Evolutionary conservation across 53 echinoderm and acorn worm species (phyloP), one percentile per base, ranked within the genome.

Genomic region (Paracentrotus lividus): DNA sequence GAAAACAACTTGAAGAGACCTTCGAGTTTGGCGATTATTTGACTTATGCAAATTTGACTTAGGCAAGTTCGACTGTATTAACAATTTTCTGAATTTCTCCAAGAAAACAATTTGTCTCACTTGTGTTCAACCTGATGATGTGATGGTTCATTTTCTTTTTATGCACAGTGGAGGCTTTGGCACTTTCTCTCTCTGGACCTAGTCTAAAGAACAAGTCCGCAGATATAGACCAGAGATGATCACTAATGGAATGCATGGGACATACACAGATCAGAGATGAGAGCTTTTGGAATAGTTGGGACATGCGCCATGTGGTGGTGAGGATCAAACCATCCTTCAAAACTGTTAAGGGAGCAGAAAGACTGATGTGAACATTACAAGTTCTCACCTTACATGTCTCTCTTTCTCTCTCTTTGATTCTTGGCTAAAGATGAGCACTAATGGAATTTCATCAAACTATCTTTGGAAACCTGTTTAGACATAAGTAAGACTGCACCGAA

Each of bases 131-230:
- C 10, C 64, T 8, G 31, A 64, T 29, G 29, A 27, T 61, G 61
- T 27, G 6, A 1, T 36, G 72, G 36, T 36, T 40, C 6, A 18
- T 72, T n/a, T 72, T 40, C 15, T 81, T 12, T 47, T 81, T 81
- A 20, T 13, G 29, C 51, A 9, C 75, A 95, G 95, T 95, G 95
- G 95, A 95, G 61, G 95, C 95, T 58, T 72, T 95, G 56, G 95
- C 95, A 9, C 88, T 95, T n/a, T 95, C 95, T 36, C 94, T 95
- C 20, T 72, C 90, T 69, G 90, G 90, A 15, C 72, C 69, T 0
- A 90, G 36, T 52, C 69, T 51, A 6, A 90, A 49, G 32, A 21
- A 3, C 14, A 90, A 90, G 23, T 47, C 68, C 33, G 49, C 52
- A 45, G 90, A 90, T 23, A 14, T 4, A 42, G 90, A 72, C 32